Base-by-base conservation (phyloP, 2,113 vertebrate genomes). In the Nibea albiflora region DNA sequence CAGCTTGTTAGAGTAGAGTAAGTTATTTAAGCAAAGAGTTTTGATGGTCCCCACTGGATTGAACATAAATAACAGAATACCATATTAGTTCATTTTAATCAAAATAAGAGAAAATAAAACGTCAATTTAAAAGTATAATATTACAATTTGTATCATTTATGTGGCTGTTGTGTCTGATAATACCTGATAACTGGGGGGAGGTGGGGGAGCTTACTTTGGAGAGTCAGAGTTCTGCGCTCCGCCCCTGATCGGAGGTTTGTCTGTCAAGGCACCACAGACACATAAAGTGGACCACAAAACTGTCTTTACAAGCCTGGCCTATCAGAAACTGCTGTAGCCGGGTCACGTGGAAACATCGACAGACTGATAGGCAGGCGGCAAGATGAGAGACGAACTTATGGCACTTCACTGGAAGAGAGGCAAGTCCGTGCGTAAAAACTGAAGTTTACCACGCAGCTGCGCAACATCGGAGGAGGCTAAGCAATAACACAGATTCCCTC, bases 361-460 rank as follows among this genome's bases (percentile, higher is more conserved):
- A 17, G 63, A 9, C 88, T 81, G 86, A 95, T 95, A 93, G 93
- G 94, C 87, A 44, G 92, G 88, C 90, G 91, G 92, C 28, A 35
- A 86, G 85, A 93, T 93, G 80, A 93, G 85, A 93, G 81, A 19
- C 69, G 68, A 89, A 91, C 85, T 88, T 78, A 19, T 57, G 82
- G 83, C 85, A 89, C 89, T 91, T 92, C 57, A 90, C 90, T 77
- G 88, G 82, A 73, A 53, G 70, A 72, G 81, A 86, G 84, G 62
- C 56, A 68, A 69, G 79, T 65, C 76, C 19, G 65, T 88, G 86
- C 85, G 88, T 88, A 90, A 90, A 87, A 88, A 10, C 56, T 49
- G 17, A 72, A 78, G 71, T 73, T 70, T 54, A 69, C 2, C 67
- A 63, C 69, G 17, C 62, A 44, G 73, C 61, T 56, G 60, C 65